Evolutionary conservation across 2,888 invertebrate genomes (phyloP).

Genomic region (Agrochola lota): DNA sequence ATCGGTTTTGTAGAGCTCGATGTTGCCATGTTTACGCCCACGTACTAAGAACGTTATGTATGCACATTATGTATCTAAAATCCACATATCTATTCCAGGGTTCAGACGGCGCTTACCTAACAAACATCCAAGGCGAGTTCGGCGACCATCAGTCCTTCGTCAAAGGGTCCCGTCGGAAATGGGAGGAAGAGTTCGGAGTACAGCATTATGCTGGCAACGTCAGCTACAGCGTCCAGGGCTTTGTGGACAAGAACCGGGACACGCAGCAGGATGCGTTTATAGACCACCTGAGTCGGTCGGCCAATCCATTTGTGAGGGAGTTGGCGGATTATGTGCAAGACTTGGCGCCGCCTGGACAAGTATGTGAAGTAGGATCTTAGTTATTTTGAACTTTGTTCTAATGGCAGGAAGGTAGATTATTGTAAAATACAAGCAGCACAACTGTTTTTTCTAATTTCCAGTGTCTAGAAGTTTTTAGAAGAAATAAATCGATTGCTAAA

Average conservation of each 20-base stretch:
- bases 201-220: conserved; percentile 97
- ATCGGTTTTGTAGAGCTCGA: neutral
- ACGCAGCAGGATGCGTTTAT: conserved; percentile 98
- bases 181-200: conserved; percentile 97
- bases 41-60: neutral
- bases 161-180: conserved; percentile 96
- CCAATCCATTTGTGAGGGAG: conserved; percentile 95
- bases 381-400: too few relatives aligned
- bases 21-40: neutral
- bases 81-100: conserved; percentile 87
- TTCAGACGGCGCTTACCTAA: conserved; percentile 96
- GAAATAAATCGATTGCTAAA: too few relatives aligned
- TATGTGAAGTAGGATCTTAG: conserved; percentile 64
- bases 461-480: too few relatives aligned
- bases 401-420: too few relatives aligned
- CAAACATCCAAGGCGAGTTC: conserved; percentile 96
- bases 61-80: neutral
- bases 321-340: conserved; percentile 90
- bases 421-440: too few relatives aligned
- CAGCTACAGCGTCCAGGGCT: conserved; percentile 94
- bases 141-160: conserved; percentile 95
- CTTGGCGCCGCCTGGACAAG: conserved; percentile 92
- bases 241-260: conserved; percentile 98
- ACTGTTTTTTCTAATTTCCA: too few relatives aligned
- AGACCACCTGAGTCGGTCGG: conserved; percentile 96